Evolutionary conservation across 2,113 vertebrate genomes (phyloP), one percentile per base, ranked within the genome.

Genomic region (Eulemur rufifrons): DNA sequence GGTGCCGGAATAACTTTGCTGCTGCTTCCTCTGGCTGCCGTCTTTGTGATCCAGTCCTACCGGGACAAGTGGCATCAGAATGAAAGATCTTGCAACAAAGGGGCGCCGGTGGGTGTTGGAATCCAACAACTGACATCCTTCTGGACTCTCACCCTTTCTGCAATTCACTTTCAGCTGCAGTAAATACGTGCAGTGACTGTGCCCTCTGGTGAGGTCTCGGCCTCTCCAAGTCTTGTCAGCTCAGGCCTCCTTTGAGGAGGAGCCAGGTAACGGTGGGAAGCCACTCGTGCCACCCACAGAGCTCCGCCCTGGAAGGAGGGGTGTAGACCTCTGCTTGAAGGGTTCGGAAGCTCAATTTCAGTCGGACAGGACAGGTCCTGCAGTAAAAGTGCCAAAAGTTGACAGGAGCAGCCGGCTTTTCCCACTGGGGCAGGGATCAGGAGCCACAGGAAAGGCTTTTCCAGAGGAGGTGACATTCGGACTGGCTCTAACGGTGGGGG

Each of bases 271-370:
- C 52, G 25, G 5, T 11, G 47, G 32, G 42, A 34, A 21, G 42
- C 17, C 25, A 7, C 39, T 73, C 3, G 3, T 23, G 27, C 8
- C 39, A 25, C 8, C 20, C 42, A 6, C 1, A 0, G 18, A 11
- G 32, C 3, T 47, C 56, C 18, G 27, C 34, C 52, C 34, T 5
- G 13, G 61, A 21, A 5, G 14, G 18, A 71, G 32, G 37, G 8
- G 34, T 17, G 25, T 17, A 32, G 74, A 66, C 6, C 11, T 50
- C 50, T 52, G 11, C 52, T 8, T 15, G 27, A 18, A 59, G 34
- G 14, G 25, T 34, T 61, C 13, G 39, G 18, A 64, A 50, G 6
- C 32, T 3, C 52, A 50, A 82, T 29, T 18, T 59, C 59, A 3
- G 39, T 47, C n/a, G 9, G 11, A 14, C 50, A 15, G 15, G 59